Percentiles rank a stretch among this genome's conserved stretches.
phyloP scores from a whole-genome alignment of 2,797 vertebrate species.

The Cephalopachus bancanus region DNA sequence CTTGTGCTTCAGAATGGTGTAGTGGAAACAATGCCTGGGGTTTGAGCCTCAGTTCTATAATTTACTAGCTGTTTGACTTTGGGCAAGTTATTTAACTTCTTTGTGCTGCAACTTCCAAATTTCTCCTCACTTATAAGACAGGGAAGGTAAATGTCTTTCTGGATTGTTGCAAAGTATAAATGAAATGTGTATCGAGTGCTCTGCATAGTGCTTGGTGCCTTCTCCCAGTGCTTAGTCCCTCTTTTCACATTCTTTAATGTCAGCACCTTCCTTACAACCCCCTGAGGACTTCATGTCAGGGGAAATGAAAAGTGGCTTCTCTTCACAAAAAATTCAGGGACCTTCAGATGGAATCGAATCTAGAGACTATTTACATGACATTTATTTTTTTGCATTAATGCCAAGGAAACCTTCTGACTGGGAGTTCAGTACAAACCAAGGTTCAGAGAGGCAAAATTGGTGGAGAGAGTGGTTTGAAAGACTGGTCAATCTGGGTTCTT shows the following conservation, averaged over 20 bases:
- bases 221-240: not conserved
- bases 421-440: constrained; percentile 45
- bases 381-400: constrained; percentile 67
- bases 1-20: constrained; percentile 4
- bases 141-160: not conserved
- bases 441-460: constrained; percentile 1
- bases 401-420: constrained; percentile 59
- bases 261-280: not conserved
- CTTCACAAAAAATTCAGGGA: constrained; percentile 19
- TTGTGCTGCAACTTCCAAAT: not conserved
- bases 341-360: constrained; percentile 57
- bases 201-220: not conserved
- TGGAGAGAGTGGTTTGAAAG: not conserved
- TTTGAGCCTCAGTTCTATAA: constrained; percentile 13
- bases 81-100: constrained; percentile 38
- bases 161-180: not conserved
- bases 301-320: constrained; percentile 61
- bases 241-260: constrained; percentile 44
- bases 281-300: constrained; percentile 1
- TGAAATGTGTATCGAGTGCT: not conserved
- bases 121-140: constrained; percentile 48
- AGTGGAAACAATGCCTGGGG: not conserved
- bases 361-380: constrained; percentile 60
- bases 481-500: not conserved
- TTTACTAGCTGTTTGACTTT: not conserved